phyloP scores from a whole-genome alignment of 2,888 invertebrate genomes.

The Phasia obesa region DNA sequence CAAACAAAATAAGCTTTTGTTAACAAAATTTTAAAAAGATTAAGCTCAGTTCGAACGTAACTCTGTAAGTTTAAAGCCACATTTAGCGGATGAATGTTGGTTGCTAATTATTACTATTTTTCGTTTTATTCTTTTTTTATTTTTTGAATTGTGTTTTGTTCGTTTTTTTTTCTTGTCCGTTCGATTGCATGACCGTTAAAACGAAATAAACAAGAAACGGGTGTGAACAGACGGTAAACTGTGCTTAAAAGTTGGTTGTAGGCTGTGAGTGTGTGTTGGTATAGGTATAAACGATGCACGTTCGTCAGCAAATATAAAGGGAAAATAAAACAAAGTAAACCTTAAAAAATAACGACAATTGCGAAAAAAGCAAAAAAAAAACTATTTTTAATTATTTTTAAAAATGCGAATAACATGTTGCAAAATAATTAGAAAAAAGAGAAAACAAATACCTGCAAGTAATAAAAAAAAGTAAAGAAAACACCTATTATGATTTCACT shows the following conservation, averaged over 20 bases:
- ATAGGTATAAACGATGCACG: conserved; percentile 1
- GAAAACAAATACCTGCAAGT: too few species aligned
- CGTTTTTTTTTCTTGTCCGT: conserved; percentile 2
- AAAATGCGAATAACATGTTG: too few species aligned
- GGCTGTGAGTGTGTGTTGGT: conserved; percentile 20
- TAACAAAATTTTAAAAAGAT: conserved; percentile 13
- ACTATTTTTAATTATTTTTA: too few species aligned
- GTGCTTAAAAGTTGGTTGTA: too few species aligned
- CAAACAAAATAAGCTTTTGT: conserved; percentile 37
- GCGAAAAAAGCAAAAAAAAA: conserved; percentile 11
- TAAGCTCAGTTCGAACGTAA: conserved; percentile 70
- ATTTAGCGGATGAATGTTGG: conserved; percentile 65
- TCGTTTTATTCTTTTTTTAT: conserved; percentile 7
- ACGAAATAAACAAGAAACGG: conserved; percentile 44
- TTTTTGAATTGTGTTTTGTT: conserved; percentile 1
- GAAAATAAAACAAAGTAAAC: not conserved
- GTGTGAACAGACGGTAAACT: conserved; percentile 30
- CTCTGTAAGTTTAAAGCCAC: conserved; percentile 69
- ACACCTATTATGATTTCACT: too few species aligned
- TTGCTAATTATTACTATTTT: conserved; percentile 13
- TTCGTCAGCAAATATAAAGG: conserved; percentile 22
- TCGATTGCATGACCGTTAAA: conserved; percentile 54
- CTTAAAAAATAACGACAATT: too few species aligned
- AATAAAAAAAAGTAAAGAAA: too few species aligned
- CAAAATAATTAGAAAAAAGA: too few species aligned